Conservation (phyloP, 2,888 invertebrate species). For the Phrixothrix hirtus region DNA sequence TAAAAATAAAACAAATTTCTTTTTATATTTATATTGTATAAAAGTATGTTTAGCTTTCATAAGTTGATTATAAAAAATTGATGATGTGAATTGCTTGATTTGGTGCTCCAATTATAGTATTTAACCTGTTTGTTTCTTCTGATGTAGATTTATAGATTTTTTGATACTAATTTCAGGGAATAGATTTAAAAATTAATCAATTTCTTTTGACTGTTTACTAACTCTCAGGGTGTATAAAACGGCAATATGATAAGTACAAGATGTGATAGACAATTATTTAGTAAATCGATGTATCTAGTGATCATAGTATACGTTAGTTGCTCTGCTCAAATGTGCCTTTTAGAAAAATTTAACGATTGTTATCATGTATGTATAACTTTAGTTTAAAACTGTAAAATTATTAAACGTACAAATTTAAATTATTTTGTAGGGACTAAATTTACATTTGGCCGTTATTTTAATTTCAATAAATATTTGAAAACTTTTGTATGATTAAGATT, state of each 20-base stretch:
- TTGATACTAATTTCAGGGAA: conserved; percentile 21
- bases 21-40: too few relatives aligned
- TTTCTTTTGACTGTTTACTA: conserved; percentile 21
- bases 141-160: conserved; percentile 3
- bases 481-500: conserved; percentile 16
- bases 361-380: conserved; percentile 10
- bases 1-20: too few relatives aligned
- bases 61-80: too few relatives aligned
- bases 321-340: conserved; percentile 56
- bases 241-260: conserved; percentile 30
- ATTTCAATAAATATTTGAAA: conserved; percentile 21
- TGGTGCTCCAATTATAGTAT: not conserved
- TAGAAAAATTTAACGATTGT: conserved; percentile 16
- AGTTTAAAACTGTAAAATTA: conserved; percentile 1
- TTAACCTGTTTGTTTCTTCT: conserved; percentile 2
- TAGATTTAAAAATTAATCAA: conserved; percentile 4
- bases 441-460: conserved; percentile 24
- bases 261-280: conserved; percentile 27
- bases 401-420: conserved; percentile 8
- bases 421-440: conserved; percentile 19
- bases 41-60: too few relatives aligned
- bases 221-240: conserved; percentile 34
- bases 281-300: conserved; percentile 27
- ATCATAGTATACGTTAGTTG: conserved; percentile 45
- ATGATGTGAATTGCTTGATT: too few relatives aligned